Evolutionary conservation across 2,888 invertebrate genomes (phyloP), one percentile per base, ranked within the genome.

Genomic region (Synanthedon tipuliformis): DNA sequence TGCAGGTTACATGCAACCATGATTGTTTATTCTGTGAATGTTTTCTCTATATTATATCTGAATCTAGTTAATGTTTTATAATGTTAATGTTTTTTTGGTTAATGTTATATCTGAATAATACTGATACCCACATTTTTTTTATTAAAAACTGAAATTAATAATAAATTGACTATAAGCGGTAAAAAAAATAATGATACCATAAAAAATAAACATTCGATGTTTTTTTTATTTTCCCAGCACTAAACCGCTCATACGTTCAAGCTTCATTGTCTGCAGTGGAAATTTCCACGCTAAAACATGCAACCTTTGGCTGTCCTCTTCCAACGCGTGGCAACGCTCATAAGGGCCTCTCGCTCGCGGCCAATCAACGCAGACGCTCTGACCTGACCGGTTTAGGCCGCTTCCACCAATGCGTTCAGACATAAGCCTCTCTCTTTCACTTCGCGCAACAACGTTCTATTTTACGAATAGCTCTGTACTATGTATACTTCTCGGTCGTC

Each of bases 401-500:
- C 73, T 86, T 75, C 61, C 61, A 72, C 85, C 54, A 59, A 62
- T 8, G 45, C 48, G 41, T 27, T 48, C 40, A 34, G 55, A 50
- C 57, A 76, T 86, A 73, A 69, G 53, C 58, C 68, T 60, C 53
- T 85, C 85, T 82, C 80, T 71, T 66, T 86, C 76, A 56, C 59
- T 57, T 63, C 62, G 62, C 59, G 60, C 74, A 77, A 80, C 70
- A 79, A 69, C 82, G 81, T 85, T 84, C 84, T 84, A 84, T 85
- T 86, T 84, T 84, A 84, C 86, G 83, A 77, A 87, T 86, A 87
- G 87, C 87, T 87, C 82, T 73, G 77, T 73, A 81, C 81, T 85
- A 85, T 87, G 86, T 86, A 85, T 86, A 86, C 87, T 86, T 87
- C 87, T 87, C 87, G 78, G 86, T 87, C 87, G 83, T 75, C 78